Evolutionary conservation across 2,888 invertebrate genomes (phyloP), one percentile per base, ranked within the genome.

Genomic region (Acanthopleura granulata): DNA sequence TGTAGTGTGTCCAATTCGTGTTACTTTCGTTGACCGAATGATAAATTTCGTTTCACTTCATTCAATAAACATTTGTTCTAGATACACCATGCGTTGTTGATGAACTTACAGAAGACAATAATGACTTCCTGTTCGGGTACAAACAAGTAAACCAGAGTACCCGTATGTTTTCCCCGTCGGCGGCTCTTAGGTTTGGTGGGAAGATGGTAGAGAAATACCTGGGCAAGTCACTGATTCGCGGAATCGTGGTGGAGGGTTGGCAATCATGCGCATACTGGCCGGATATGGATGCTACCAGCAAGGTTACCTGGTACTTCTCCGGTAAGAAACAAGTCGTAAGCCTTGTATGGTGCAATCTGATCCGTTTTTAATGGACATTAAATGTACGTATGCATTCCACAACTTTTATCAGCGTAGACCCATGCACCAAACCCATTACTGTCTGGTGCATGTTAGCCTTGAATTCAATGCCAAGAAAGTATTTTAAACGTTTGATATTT

Each of bases 211-310:
- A 66, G 27, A 66, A 66, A 25, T 66, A 66, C 27, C 25, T 66
- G 27, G 66, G 66, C n/a, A 66, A 66, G 29, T 66, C 66, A 22
- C 25, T 66, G 6, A 14, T 66, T 3, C 22, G 66, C 15, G 66
- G 66, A 6, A 66, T 66, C 25, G 66, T 66, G 25, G 66, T 66
- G 22, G 66, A 66, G 16, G 66, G 66, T 4, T 66, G 66, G 66
- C 15, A 66, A 25, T 66, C 66, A 27, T 66, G 66, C 29, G 1
- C 66, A 25, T 66, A 66, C 27, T 66, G 66, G 66, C 25, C 22
- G 25, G 66, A 66, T 27, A 15, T 66, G 27, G 66, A 66, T 18
- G 66, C 66, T 6, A 66, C 66, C 25, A 66, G 66, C 27, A 27
- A 66, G 27, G 66, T 66, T 6, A 66, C 66, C 25, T 66, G 66